Evolutionary conservation across 2,113 vertebrate species (phyloP), one percentile per base, ranked within the genome.

Genomic region (Antennarius striatus): DNA sequence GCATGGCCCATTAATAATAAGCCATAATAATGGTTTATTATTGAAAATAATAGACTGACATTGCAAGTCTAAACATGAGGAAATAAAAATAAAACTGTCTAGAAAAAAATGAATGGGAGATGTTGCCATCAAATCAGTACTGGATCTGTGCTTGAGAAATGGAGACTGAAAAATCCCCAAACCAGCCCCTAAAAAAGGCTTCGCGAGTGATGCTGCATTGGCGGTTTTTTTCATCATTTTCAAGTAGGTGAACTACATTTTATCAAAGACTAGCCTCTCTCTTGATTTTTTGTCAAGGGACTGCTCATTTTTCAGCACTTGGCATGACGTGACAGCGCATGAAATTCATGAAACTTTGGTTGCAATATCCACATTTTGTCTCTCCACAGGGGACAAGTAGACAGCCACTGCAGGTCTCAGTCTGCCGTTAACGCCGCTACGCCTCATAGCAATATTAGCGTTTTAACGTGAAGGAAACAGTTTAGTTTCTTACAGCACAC

Each of bases 241-340:
- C 55, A 71, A 67, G 63, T 59, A 74, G 65, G 68, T 71, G 62
- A 76, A 69, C 63, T 75, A 65, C 42, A 74, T 79, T 77, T 71
- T 45, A 77, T 75, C 67, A 79, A 79, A 79, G 75, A 58, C 58
- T 46, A 32, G 58, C 57, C 59, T 69, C 53, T 45, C 40, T 73
- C 48, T 51, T 63, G 65, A 64, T 71, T 60, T 47, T 3, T 55
- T 62, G 55, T 71, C 57, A 71, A 45, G 64, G 53, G 70, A 80
- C 47, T 16, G 13, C 28, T 65, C 45, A n/a, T 79, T 51, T 80
- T 68, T 68, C 47, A 57, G 46, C 51, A 17, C 17, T 63, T 16
- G 2, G 40, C 51, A 53, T 29, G 29, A 55, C 29, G 1, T 73
- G 67, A 48, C 56, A 13, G 32, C 55, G 50, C 16, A 57, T 73